Percentiles rank a stretch among this genome's conserved stretches.
phyloP scores from a whole-genome alignment of 2,888 invertebrate species.

The Aphodius sticticus region DNA sequence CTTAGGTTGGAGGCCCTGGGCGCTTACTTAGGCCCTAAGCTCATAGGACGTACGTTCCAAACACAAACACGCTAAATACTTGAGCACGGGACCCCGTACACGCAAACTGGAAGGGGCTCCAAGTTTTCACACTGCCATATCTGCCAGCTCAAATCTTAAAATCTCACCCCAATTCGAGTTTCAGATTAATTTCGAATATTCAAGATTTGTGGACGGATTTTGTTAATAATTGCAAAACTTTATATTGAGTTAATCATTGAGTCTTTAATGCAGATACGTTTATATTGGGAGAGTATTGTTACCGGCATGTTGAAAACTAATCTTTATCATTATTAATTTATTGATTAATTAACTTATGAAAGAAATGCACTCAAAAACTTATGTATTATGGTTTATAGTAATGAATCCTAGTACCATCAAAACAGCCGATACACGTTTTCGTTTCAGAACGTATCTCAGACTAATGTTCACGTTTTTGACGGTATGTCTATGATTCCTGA shows the following conservation, averaged over 20 bases:
- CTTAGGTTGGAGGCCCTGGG: conserved; percentile 51
- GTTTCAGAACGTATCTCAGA: too few species aligned
- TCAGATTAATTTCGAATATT: not conserved
- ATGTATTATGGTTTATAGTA: too few species aligned
- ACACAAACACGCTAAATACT: conserved; percentile 56
- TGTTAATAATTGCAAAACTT: not conserved
- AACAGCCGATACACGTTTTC: too few species aligned
- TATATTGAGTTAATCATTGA: not conserved
- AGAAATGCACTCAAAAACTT: too few species aligned
- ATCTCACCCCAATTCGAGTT: not conserved
- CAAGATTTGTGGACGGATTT: not conserved
- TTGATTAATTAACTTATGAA: too few species aligned
- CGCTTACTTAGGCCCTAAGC: conserved; percentile 50
- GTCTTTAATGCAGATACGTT: not conserved
- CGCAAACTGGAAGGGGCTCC: not conserved
- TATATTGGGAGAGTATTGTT: not conserved
- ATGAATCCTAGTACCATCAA: too few species aligned
- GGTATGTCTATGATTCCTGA: too few species aligned
- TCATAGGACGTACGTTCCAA: conserved; percentile 47
- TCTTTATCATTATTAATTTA: too few species aligned
- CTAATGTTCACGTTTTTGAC: too few species aligned
- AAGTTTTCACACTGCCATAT: not conserved
- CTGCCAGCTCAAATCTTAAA: not conserved
- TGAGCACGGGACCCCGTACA: conserved; percentile 35
- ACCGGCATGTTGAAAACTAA: too few species aligned